phyloP scores from a whole-genome alignment of 2,888 invertebrate species.

The Halictus quadricinctus region DNA sequence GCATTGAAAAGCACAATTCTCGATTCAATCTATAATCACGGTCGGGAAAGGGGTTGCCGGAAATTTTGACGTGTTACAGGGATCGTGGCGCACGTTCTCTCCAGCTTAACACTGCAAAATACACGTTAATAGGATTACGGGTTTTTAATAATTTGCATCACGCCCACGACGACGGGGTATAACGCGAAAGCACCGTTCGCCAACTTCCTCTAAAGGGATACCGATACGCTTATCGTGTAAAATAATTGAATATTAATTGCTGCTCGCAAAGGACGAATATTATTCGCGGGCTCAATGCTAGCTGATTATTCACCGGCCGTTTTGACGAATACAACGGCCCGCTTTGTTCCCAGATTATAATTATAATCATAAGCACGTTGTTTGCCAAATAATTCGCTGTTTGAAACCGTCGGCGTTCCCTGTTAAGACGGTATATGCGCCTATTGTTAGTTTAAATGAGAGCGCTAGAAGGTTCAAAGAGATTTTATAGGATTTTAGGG shows the following conservation, averaged over 20 bases:
- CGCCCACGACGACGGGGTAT: background rate
- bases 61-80: background rate
- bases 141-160: background rate
- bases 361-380: background rate
- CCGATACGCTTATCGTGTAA: background rate
- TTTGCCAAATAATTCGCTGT: background rate
- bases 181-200: background rate
- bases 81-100: background rate
- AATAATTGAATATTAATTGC: conserved; percentile 6
- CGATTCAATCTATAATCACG: background rate
- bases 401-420: no score
- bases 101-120: background rate
- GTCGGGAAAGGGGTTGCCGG: background rate
- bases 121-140: background rate
- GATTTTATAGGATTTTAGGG: no score
- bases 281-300: background rate
- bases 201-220: background rate
- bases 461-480: no score
- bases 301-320: background rate
- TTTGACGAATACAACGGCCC: background rate
- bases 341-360: background rate
- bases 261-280: background rate
- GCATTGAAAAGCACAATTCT: background rate
- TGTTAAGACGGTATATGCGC: background rate
- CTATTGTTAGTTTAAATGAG: background rate